Percentiles rank a stretch among this genome's conserved stretches.
Conservation (phyloP, 2,797 vertebrate species). For the Uromys caudimaculatus region DNA sequence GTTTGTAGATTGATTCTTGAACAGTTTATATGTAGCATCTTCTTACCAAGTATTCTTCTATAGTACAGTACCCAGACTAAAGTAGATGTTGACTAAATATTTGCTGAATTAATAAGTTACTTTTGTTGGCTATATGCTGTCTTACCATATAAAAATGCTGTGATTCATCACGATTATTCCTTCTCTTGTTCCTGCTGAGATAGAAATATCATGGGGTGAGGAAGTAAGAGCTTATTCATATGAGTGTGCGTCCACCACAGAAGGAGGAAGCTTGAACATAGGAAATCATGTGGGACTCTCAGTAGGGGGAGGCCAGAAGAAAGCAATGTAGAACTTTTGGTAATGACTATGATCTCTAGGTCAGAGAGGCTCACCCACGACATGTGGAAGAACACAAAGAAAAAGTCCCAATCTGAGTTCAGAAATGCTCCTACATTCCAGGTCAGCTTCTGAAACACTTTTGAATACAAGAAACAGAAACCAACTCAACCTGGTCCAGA, state of each 20-base stretch:
- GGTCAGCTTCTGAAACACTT: background rate
- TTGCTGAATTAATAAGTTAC: background rate
- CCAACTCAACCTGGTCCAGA: background rate
- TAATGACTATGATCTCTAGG: background rate
- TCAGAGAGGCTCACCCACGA: background rate
- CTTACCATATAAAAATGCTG: background rate
- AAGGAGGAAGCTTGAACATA: background rate
- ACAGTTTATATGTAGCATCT: background rate
- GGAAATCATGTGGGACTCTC: background rate
- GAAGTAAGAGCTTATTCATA: background rate
- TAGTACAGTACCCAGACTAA: background rate
- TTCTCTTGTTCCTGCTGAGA: constrained; percentile 29
- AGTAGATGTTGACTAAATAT: background rate
- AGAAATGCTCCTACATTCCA: background rate
- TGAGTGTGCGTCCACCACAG: background rate
- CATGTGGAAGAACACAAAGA: background rate
- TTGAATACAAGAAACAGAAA: constrained; percentile 13
- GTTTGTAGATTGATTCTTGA: background rate
- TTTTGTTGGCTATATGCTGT: constrained; percentile 40
- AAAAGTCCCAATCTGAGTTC: background rate
- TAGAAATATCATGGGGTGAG: background rate
- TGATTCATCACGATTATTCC: background rate
- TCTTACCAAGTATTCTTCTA: background rate
- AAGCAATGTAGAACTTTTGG: background rate
- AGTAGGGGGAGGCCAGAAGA: background rate